phyloP scores from a whole-genome alignment of 2,113 vertebrate genomes.

The Eudorcas thomsonii region DNA sequence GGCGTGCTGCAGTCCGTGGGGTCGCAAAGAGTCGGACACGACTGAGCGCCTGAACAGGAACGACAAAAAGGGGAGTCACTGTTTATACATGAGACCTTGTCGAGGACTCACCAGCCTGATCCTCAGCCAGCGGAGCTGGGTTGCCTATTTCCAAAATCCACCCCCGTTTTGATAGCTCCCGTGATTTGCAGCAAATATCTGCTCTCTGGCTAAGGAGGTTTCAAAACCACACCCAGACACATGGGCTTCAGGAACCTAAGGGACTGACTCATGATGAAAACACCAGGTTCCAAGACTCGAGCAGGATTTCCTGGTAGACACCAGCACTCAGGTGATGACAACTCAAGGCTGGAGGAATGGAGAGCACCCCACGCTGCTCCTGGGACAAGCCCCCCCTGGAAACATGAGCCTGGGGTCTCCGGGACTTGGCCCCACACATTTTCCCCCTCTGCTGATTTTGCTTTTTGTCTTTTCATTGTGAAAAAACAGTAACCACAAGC shows the following conservation, averaged over 20 bases:
- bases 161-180: neutral
- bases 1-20: fast-evolving
- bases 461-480: neutral
- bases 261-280: neutral
- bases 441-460: neutral
- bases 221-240: neutral
- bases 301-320: neutral
- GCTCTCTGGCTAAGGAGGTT: neutral
- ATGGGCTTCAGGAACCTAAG: fast-evolving
- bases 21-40: neutral
- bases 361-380: neutral
- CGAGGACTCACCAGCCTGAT: neutral
- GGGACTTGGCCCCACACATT: too few species aligned
- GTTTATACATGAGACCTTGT: neutral
- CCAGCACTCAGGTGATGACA: too few species aligned
- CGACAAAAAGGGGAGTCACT: neutral
- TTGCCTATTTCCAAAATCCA: too few species aligned
- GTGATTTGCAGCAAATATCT: too few species aligned
- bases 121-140: too few species aligned
- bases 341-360: neutral
- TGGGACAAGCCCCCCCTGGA: neutral
- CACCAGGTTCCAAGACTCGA: neutral
- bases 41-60: fast-evolving
- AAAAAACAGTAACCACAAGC: fast-evolving
- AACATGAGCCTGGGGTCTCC: neutral